Conservation (phyloP, 2,113 vertebrate species). For the Pseudopodoces humilis region DNA sequence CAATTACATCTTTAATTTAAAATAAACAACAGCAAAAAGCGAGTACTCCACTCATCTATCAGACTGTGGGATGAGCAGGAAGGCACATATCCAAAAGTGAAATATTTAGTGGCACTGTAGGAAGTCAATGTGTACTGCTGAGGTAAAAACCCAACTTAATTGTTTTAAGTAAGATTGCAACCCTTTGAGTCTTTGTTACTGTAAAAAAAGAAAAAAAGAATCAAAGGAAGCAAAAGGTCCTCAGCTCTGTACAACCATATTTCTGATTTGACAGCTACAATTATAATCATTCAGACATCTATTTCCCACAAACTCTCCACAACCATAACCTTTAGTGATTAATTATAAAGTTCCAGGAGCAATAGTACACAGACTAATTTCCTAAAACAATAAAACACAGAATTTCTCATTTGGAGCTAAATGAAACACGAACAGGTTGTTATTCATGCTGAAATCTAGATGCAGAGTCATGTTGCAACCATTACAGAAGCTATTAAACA, state of each 20-base stretch:
- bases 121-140: background rate
- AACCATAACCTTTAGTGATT: slow-evolving; percentile 78
- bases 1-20: background rate
- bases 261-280: slow-evolving; percentile 76
- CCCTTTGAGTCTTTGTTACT: slow-evolving; percentile 38
- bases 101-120: background rate
- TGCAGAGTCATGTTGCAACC: slow-evolving; percentile 81
- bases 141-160: background rate
- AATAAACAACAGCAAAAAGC: background rate
- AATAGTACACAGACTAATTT: slow-evolving; percentile 79
- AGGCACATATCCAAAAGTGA: background rate
- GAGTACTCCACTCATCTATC: background rate
- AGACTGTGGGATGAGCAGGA: background rate
- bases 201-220: slow-evolving; percentile 1
- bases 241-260: slow-evolving; percentile 41
- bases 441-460: slow-evolving; percentile 81
- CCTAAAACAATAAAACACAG: slow-evolving; percentile 82
- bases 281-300: slow-evolving; percentile 74
- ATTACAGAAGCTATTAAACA: slow-evolving; percentile 82
- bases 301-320: slow-evolving; percentile 74
- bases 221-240: slow-evolving; percentile 47
- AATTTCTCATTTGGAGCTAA: slow-evolving; percentile 81
- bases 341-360: slow-evolving; percentile 78
- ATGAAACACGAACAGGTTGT: slow-evolving; percentile 75
- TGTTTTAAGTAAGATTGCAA: slow-evolving; percentile 15